Base-by-base conservation (phyloP, 1,140 invertebrate species). In the Rhyacophila brunnea region DNA sequence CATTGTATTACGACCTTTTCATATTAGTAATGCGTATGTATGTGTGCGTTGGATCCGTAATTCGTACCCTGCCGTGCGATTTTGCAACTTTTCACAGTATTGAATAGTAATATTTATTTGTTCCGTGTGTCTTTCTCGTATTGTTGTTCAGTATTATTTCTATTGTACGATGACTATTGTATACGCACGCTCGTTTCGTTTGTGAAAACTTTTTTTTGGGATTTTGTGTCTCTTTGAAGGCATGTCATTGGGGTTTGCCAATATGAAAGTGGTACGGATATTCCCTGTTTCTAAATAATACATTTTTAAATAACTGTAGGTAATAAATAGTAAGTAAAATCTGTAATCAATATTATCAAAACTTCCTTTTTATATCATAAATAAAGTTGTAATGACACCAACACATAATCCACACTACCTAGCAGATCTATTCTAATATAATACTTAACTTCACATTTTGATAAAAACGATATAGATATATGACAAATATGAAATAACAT, bases 51-150 rank as follows among this genome's bases (percentile, higher is more conserved):
- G 35, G 43, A 38, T 36, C 19, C 53, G 55, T 47, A 32, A 38
- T 36, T 32, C 53, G 55, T 47, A 32, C 46, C 47, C 55, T 36
- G 55, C 50, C 38, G 38, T 47, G 45, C 53, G 43, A 64, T 64
- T 60, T 59, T 52, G 62, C 62, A 64, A 64, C 62, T 64, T 49
- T 57, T 57, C 48, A 47, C 51, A 44, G 57, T 59, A 64, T 64
- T 64, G 57, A 64, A 64, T 64, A 60, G 62, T 64, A 64, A 64
- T 64, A 64, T 64, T 64, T 64, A 64, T 64, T 64, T 64, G 62
- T 60, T 60, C 62, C 62, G 53, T 51, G 62, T 64, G 62, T 64
- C 62, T 64, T 64, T 64, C 57, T 57, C 17, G 44, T 35, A 64
- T 64, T 64, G 61, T 64, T 54, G 23, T 51, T 43, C 28, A 6